Evolutionary conservation across 2,888 invertebrate species (phyloP).

Genomic region (Sarcophaga rosellei): DNA sequence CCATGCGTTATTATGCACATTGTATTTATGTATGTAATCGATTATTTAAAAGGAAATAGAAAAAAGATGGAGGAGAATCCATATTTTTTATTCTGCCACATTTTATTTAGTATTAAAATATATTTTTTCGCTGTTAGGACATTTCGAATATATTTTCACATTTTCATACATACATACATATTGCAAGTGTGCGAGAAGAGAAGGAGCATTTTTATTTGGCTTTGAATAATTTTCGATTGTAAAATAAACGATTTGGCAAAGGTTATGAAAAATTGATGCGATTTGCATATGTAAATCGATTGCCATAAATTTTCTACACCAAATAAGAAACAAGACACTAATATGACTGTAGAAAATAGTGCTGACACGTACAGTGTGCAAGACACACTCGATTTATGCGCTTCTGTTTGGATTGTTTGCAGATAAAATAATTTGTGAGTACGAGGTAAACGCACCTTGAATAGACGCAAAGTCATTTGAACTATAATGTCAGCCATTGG

Average conservation of each 20-base stretch:
- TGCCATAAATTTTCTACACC: conserved; percentile 77
- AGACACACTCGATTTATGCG: background rate
- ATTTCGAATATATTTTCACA: conserved; percentile 12
- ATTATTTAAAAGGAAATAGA: background rate
- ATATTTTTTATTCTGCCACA: background rate
- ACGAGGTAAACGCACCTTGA: conserved; percentile 84
- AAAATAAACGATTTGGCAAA: conserved; percentile 73
- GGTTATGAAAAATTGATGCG: conserved; percentile 80
- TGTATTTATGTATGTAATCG: background rate
- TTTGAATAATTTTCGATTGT: conserved; percentile 80
- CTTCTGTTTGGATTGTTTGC: background rate
- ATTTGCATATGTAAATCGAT: conserved; percentile 81
- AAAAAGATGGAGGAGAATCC: background rate
- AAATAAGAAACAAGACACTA: conserved; percentile 22
- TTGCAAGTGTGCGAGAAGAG: conserved; percentile 11
- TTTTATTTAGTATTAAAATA: conserved; percentile 1
- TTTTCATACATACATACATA: background rate
- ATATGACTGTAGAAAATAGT: conserved; percentile 5
- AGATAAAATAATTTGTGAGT: conserved; percentile 1
- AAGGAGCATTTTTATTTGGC: conserved; percentile 68
- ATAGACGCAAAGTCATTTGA: conserved; percentile 90
- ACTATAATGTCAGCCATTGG: conserved; percentile 86
- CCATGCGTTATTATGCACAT: background rate
- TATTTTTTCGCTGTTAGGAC: conserved; percentile 22
- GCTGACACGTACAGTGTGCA: conserved; percentile 32